A percentile compares a stretch with the other conserved stretches of the same genome.
These are phyloP conservation scores for Oscheius sp. DNA, from an alignment of 2,888 invertebrate genomes.

Conservation along the genomic window DNA sequence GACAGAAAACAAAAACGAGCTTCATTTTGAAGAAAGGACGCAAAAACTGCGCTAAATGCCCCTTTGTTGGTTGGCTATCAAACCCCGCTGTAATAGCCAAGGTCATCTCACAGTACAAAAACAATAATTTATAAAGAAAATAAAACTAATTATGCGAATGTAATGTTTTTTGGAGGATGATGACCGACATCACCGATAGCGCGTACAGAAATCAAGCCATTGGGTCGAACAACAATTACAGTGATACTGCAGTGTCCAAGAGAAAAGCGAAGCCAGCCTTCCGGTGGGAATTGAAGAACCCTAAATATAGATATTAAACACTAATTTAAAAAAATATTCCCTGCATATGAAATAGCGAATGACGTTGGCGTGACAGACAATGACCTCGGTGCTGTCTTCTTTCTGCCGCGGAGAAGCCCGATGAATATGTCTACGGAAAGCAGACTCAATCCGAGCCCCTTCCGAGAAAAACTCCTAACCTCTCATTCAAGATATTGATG, in stretches of 20 bases:
- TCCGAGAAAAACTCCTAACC: constrained; percentile 65
- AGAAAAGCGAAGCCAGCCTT: constrained; percentile 92
- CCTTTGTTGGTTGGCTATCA: neutral
- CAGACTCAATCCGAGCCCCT: constrained; percentile 72
- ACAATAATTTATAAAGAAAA: too few species aligned
- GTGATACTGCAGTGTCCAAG: constrained; percentile 93
- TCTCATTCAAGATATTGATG: neutral
- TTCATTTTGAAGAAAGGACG: neutral
- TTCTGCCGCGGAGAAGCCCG: constrained; percentile 83
- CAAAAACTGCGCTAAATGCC: constrained; percentile 1
- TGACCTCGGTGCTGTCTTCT: constrained; percentile 84
- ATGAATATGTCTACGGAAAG: constrained; percentile 90
- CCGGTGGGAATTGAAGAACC: constrained; percentile 93
- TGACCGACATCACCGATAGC: constrained; percentile 88
- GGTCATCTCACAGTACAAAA: neutral
- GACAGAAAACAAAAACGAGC: neutral
- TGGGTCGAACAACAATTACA: constrained; percentile 85
- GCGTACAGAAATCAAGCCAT: constrained; percentile 85
- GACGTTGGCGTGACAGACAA: constrained; percentile 97
- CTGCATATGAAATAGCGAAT: constrained; percentile 93
- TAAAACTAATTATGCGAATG: constrained; percentile 36
- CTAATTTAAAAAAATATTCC: constrained; percentile 71
- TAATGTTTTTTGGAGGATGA: constrained; percentile 80
- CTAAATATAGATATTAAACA: constrained; percentile 74
- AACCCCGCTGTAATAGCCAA: neutral